Evolutionary conservation across 2,888 invertebrate species (phyloP).

Genomic region (Tenthredo mesomela): DNA sequence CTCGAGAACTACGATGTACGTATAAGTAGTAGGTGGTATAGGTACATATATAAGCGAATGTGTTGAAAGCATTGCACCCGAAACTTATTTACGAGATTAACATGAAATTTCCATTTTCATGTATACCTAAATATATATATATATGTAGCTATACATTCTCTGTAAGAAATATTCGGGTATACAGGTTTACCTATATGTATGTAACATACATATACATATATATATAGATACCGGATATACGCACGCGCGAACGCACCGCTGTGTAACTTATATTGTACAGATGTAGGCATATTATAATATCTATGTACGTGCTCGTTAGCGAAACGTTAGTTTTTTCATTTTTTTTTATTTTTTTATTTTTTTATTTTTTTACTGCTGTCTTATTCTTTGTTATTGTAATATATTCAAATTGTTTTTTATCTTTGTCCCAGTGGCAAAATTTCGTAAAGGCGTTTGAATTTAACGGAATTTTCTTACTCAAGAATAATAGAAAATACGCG

Average conservation of each 20-base stretch:
- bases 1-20: background rate
- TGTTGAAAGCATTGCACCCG: slow-evolving; percentile 34
- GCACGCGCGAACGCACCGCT: slow-evolving; percentile 30
- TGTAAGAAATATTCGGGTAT: slow-evolving; percentile 18
- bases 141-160: background rate
- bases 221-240: slow-evolving; percentile 25
- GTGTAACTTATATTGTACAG: background rate
- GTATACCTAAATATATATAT: background rate
- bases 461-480: background rate
- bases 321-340: background rate
- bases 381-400: slow-evolving; percentile 41
- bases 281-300: slow-evolving; percentile 4
- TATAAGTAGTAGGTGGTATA: background rate
- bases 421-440: background rate
- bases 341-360: background rate
- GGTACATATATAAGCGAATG: background rate
- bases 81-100: slow-evolving; percentile 44
- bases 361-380: background rate
- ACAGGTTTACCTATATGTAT: background rate
- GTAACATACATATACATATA: background rate
- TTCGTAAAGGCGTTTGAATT: background rate
- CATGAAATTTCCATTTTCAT: slow-evolving; percentile 45
- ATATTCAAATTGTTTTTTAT: slow-evolving; percentile 38
- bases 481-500: background rate
- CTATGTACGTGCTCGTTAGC: slow-evolving; percentile 37